Base-by-base conservation (phyloP, 2,888 invertebrate genomes). In the Phaonia tiefii region DNA sequence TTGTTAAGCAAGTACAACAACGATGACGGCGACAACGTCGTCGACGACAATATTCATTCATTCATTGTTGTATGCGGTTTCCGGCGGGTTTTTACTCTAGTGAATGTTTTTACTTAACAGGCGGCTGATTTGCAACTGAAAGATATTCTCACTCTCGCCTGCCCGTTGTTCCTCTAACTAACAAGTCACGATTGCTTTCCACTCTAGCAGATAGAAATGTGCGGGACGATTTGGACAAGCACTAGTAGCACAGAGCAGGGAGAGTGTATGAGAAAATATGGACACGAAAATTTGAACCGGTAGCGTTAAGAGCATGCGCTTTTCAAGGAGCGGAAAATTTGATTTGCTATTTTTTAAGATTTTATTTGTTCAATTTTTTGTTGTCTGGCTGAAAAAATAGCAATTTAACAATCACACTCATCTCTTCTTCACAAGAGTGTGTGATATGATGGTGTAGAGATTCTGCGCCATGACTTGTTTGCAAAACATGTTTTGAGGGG, bases 161-260 rank as follows among this genome's bases (percentile, higher is more conserved):
- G 54, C 20, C 54, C 54, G 11, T 26, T 31, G 60, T 54, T 54
- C 22, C 54, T 56, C 70, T 80, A 77, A 80, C 80, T 65, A 66
- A 80, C 80, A 71, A 77, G 80, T 80, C 80, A 80, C 80, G 80
- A 80, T 80, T 76, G 58, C 80, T 77, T 80, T 80, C 70, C 80
- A 80, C 80, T 80, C 70, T 56, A 70, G 4, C 31, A 31, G 31
- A 31, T 80, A 80, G 77, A 81, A 78, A 81, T 78, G 78, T 78
- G 75, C 78, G 81, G 75, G 78, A 81, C 81, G 67, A 70, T 1
- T 17, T 13, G 20, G 42, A 39, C 46, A 46, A 26, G 26, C 25
- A 1, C 66, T 67, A 75, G 26, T 22, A 11, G 60, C 70, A 51
- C 31, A 51, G 49, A 46, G 13, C 17, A 31, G n/a, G n/a, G n/a